These are phyloP conservation scores for Vidua chalybeata DNA, from an alignment of 2,113 vertebrate species.

Conservation along the genomic window DNA sequence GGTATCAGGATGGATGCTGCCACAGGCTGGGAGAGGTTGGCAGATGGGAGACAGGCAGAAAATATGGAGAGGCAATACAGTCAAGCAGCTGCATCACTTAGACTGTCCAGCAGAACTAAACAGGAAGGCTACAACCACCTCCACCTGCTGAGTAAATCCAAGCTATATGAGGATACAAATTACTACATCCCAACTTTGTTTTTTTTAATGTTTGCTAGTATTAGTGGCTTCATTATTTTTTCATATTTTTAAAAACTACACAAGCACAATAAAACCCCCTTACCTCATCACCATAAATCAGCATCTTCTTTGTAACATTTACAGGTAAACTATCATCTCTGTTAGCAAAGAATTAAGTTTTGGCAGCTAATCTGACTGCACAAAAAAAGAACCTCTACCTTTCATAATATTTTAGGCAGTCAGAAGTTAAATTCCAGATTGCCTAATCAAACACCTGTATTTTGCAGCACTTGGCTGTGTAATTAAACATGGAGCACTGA, in stretches of 20 bases:
- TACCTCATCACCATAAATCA: neutral
- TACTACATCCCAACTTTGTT: neutral
- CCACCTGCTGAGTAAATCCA: neutral
- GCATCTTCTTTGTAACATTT: neutral
- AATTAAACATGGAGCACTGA: constrained; percentile 45
- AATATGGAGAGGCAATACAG: neutral
- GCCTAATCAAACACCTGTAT: constrained; percentile 38
- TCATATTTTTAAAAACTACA: neutral
- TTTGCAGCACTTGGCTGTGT: constrained; percentile 10
- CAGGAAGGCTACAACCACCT: neutral
- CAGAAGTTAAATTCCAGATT: constrained; percentile 22
- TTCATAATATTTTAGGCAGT: neutral
- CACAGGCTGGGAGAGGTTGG: neutral
- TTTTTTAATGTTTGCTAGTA: neutral
- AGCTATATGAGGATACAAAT: neutral
- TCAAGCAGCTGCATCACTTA: neutral
- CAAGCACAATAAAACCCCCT: neutral
- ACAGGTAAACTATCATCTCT: neutral
- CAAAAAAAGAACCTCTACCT: neutral
- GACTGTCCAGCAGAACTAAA: neutral
- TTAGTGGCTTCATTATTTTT: neutral
- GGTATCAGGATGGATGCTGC: neutral
- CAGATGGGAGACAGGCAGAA: neutral
- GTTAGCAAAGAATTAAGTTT: neutral
- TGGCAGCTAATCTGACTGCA: neutral